Conservation (phyloP, 1,140 invertebrate species). For the Drosophila mayri region DNA sequence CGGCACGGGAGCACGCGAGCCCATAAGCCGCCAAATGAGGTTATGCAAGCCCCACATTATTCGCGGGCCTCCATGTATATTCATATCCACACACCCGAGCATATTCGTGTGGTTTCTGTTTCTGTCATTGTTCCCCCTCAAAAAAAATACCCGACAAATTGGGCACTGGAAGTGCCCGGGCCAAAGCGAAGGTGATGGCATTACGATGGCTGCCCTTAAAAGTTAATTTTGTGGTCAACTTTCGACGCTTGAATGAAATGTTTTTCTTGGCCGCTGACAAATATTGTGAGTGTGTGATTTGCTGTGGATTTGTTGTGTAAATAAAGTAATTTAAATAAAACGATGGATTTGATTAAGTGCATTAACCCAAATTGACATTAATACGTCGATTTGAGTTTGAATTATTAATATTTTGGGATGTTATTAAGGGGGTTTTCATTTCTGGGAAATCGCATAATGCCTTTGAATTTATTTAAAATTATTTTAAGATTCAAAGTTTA, state of each 20-base stretch:
- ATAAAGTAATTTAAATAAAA: slow-evolving; percentile 30
- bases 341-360: slow-evolving; percentile 1
- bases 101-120: slow-evolving; percentile 48
- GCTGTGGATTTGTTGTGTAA: slow-evolving; percentile 52
- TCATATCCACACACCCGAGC: slow-evolving; percentile 59
- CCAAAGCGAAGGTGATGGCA: slow-evolving; percentile 51
- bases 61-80: slow-evolving; percentile 65
- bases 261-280: slow-evolving; percentile 23
- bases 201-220: slow-evolving; percentile 60
- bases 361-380: background rate
- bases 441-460: too few relatives aligned
- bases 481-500: too few relatives aligned
- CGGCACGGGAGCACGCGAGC: slow-evolving; percentile 65
- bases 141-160: slow-evolving; percentile 56
- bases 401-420: background rate
- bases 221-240: slow-evolving; percentile 56
- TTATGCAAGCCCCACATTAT: slow-evolving; percentile 65
- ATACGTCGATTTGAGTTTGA: too few relatives aligned
- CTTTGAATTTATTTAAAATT: too few relatives aligned
- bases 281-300: slow-evolving; percentile 27
- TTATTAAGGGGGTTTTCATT: background rate
- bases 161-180: slow-evolving; percentile 49
- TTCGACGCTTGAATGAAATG: slow-evolving; percentile 53
- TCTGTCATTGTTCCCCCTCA: slow-evolving; percentile 16
- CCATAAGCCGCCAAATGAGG: slow-evolving; percentile 65